Percentiles rank a stretch among this genome's conserved stretches.
phyloP scores from a whole-genome alignment of 2,888 invertebrate genomes.

The Caradrina clavipalpis region DNA sequence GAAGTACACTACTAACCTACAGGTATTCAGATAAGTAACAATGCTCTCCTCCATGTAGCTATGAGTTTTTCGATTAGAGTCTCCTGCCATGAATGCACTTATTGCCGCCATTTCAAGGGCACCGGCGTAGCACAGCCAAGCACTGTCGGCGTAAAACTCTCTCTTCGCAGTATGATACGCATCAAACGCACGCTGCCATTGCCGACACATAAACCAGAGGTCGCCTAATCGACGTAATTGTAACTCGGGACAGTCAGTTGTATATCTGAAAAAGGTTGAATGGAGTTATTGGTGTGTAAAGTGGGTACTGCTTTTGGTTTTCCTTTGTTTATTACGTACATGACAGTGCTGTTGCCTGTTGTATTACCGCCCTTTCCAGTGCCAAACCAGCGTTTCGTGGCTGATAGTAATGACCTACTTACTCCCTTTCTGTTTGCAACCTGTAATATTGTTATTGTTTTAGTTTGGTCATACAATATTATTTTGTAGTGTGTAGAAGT shows the following conservation, averaged over 20 bases:
- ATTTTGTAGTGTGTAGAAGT: neutral
- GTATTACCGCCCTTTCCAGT: slow-evolving; percentile 96
- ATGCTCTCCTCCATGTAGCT: slow-evolving; percentile 99
- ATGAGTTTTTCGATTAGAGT: slow-evolving; percentile 94
- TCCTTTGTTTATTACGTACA: slow-evolving; percentile 91
- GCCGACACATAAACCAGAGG: slow-evolving; percentile 98
- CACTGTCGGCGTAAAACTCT: slow-evolving; percentile 99
- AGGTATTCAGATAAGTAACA: slow-evolving; percentile 96
- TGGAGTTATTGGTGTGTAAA: neutral
- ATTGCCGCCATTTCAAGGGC: slow-evolving; percentile 99
- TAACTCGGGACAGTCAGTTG: slow-evolving; percentile 96
- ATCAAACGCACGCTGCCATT: slow-evolving; percentile 97
- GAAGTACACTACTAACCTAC: slow-evolving; percentile 91
- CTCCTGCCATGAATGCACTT: slow-evolving; percentile 97
- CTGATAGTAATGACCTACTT: slow-evolving; percentile 97
- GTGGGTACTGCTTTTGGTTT: neutral
- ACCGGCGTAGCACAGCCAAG: slow-evolving; percentile 99
- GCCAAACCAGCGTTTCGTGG: slow-evolving; percentile 98
- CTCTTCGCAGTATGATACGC: slow-evolving; percentile 99
- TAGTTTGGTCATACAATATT: neutral
- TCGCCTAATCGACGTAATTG: slow-evolving; percentile 98
- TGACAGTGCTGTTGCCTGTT: slow-evolving; percentile 94
- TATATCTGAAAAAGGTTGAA: slow-evolving; percentile 91
- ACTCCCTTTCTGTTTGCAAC: slow-evolving; percentile 97
- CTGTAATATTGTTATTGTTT: slow-evolving; percentile 71